Evolutionary conservation across 1,140 invertebrate genomes (phyloP).

Genomic region (Chironomus tepperi): DNA sequence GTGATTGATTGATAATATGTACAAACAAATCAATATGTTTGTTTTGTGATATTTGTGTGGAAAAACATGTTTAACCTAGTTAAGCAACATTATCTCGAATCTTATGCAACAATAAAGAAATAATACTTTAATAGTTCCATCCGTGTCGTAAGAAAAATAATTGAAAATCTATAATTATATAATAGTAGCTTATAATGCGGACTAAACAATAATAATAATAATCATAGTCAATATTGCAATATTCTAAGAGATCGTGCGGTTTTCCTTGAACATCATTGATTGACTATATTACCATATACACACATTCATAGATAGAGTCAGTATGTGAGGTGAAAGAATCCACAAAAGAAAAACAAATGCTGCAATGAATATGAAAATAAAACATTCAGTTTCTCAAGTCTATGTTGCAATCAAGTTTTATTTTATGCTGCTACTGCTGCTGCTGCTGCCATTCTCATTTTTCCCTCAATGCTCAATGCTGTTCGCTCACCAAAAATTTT

Average conservation of each 20-base stretch:
- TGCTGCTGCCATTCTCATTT: not conserved
- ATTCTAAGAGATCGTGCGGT: not conserved
- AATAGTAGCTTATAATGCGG: not conserved
- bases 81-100: not conserved
- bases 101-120: constrained; percentile 14
- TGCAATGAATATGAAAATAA: too few species aligned
- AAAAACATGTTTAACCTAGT: not conserved
- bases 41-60: not conserved
- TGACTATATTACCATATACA: not conserved
- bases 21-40: not conserved
- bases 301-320: too few species aligned
- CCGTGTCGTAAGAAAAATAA: constrained; percentile 1
- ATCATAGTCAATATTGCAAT: not conserved
- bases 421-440: not conserved
- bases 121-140: not conserved
- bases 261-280: not conserved
- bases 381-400: not conserved
- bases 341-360: too few species aligned
- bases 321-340: too few species aligned
- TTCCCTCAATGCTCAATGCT: too few species aligned
- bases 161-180: constrained; percentile 10
- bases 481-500: too few species aligned
- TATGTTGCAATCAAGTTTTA: not conserved
- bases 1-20: not conserved
- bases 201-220: not conserved